Evolutionary conservation across 2,113 vertebrate species (phyloP).

Genomic region (Pyrgilauda ruficollis): DNA sequence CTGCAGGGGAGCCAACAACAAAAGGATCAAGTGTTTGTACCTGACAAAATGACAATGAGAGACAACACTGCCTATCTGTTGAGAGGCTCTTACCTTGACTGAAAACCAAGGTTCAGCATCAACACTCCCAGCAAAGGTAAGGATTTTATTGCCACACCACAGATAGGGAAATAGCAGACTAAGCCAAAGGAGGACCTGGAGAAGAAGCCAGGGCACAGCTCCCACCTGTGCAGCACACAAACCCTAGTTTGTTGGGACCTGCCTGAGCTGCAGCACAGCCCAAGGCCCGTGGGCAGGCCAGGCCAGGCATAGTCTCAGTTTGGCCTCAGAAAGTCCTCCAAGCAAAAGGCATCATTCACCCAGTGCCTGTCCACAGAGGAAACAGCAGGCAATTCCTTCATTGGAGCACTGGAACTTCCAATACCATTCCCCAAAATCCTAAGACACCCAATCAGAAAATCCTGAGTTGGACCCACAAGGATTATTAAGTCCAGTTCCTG

Average conservation of each 20-base stretch:
- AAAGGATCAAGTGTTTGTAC: neutral
- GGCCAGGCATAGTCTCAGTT: neutral
- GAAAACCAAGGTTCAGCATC: neutral
- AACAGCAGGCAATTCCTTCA: neutral
- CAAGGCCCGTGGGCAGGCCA: neutral
- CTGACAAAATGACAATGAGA: neutral
- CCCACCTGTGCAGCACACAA: neutral
- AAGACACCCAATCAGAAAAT: neutral
- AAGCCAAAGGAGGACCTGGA: neutral
- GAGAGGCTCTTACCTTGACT: neutral
- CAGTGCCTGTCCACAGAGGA: neutral
- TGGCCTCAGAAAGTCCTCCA: neutral
- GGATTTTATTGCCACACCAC: neutral
- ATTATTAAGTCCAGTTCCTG: neutral
- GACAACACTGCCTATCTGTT: neutral
- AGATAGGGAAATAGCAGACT: neutral
- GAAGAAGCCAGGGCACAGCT: neutral
- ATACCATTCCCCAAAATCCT: neutral
- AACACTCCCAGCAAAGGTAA: neutral
- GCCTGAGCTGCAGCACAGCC: neutral
- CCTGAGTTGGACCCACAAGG: neutral
- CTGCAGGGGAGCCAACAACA: neutral
- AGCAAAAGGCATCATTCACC: neutral
- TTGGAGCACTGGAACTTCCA: rapidly evolving
- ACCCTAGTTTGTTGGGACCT: neutral